A percentile compares a stretch with the other conserved stretches of the same genome.
Evolutionary conservation across 2,888 invertebrate species (phyloP).

Genomic region (Pachliopta kotzebuea): DNA sequence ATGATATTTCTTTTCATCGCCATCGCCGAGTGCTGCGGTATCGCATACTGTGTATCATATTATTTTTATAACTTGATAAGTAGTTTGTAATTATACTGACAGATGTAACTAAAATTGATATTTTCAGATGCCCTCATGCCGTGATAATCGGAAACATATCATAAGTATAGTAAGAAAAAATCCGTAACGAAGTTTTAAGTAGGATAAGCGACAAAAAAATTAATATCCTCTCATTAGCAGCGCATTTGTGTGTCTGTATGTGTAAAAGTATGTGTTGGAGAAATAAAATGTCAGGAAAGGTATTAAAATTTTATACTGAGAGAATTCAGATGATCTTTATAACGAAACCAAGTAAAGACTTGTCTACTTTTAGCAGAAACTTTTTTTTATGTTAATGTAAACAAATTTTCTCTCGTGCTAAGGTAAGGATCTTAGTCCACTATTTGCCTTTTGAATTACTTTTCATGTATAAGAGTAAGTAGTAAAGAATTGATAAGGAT

Average conservation of each 20-base stretch:
- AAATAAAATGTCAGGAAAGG: too few species aligned
- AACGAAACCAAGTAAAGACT: too few species aligned
- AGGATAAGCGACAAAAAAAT: constrained; percentile 15
- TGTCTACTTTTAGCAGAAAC: too few species aligned
- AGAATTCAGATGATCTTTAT: too few species aligned
- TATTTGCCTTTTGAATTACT: too few species aligned
- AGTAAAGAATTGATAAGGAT: too few species aligned
- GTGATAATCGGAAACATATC: constrained; percentile 11
- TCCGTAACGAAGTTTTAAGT: constrained; percentile 19
- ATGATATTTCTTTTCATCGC: neutral
- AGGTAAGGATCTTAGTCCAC: too few species aligned
- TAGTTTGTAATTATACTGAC: constrained; percentile 25
- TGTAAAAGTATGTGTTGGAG: neutral
- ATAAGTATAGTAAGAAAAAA: neutral
- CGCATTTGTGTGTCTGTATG: neutral
- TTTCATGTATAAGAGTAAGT: too few species aligned
- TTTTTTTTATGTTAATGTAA: too few species aligned
- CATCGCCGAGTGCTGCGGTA: neutral
- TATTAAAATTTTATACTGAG: too few species aligned
- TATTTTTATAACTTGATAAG: constrained; percentile 6
- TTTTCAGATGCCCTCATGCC: constrained; percentile 9
- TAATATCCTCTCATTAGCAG: constrained; percentile 11
- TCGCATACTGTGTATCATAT: neutral
- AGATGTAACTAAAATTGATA: constrained; percentile 22
- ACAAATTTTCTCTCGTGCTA: too few species aligned